Conservation (phyloP, 2,113 vertebrate genomes). For the Paramormyrops kingsleyae region DNA sequence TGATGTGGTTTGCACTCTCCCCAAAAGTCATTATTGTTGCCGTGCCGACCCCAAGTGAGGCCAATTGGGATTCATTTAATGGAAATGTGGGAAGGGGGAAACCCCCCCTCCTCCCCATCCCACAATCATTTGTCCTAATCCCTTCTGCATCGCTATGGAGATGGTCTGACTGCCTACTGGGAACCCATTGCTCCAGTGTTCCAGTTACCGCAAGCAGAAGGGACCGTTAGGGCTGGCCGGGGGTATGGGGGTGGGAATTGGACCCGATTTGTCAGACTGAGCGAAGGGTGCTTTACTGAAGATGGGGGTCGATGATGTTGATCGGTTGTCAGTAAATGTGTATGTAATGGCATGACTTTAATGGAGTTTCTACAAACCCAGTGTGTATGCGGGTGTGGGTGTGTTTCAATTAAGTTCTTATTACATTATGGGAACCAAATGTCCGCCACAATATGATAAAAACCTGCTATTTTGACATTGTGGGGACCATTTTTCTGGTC, state of each 20-base stretch:
- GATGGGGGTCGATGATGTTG: background rate
- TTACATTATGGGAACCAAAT: background rate
- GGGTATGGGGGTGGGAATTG: background rate
- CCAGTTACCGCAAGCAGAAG: conserved; percentile 12
- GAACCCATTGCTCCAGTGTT: conserved; percentile 12
- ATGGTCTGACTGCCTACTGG: conserved; percentile 19
- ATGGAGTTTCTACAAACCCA: background rate
- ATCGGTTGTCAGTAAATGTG: background rate
- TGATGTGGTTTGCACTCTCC: conserved; percentile 56
- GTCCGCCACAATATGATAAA: background rate
- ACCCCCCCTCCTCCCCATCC: background rate
- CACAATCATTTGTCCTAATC: conserved; percentile 21
- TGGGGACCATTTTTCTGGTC: background rate
- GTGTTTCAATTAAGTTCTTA: background rate
- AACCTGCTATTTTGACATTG: background rate
- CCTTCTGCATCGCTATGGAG: conserved; percentile 27
- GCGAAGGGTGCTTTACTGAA: background rate
- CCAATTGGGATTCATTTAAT: conserved; percentile 53
- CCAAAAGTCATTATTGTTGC: conserved; percentile 60
- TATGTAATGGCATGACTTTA: background rate
- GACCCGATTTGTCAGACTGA: background rate
- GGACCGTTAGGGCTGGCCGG: background rate
- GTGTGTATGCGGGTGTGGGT: background rate
- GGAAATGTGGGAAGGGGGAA: conserved; percentile 40
- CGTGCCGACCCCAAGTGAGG: conserved; percentile 43